Evolutionary conservation across 2,888 invertebrate species (phyloP).

Genomic region (Lymantria dispar): DNA sequence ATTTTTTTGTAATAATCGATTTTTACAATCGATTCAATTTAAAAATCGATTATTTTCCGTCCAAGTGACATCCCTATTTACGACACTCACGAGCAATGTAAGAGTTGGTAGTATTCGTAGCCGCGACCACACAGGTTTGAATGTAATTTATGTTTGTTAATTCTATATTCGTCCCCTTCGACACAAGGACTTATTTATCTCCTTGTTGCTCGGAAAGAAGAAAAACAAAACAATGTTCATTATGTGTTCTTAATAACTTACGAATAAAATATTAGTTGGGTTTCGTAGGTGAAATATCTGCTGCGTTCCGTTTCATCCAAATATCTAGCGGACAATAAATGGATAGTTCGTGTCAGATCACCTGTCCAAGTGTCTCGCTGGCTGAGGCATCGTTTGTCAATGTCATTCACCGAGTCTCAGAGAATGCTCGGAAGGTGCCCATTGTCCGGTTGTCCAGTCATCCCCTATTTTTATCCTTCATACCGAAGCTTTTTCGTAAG

Average conservation of each 20-base stretch:
- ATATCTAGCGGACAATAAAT: constrained; percentile 55
- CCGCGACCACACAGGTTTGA: too few species aligned
- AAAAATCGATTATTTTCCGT: too few species aligned
- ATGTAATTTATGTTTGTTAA: too few species aligned
- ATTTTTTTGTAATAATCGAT: too few species aligned
- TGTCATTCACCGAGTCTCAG: constrained; percentile 48
- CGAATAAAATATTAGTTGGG: constrained; percentile 33
- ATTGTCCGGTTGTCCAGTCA: constrained; percentile 54
- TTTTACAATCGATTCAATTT: too few species aligned
- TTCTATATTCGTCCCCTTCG: too few species aligned
- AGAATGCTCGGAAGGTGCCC: constrained; percentile 53
- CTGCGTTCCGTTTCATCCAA: constrained; percentile 34
- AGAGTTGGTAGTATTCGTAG: too few species aligned
- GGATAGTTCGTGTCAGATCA: constrained; percentile 63
- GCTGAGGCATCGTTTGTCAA: constrained; percentile 63
- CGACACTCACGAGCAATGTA: too few species aligned
- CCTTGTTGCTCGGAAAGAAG: too few species aligned
- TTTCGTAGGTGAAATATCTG: constrained; percentile 10
- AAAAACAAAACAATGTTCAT: too few species aligned
- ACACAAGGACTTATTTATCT: too few species aligned
- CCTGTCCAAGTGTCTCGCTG: constrained; percentile 67
- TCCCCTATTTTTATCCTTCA: constrained; percentile 51
- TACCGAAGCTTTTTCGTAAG: constrained; percentile 23
- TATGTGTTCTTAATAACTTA: not conserved
- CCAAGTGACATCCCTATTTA: too few species aligned